These are phyloP conservation scores for Drosophila melanogaster DNA, from an alignment of 1,140 invertebrate species.

Conservation along the genomic window Release_6_plus_ISO1_MT NT_037436.4:10554001-10554500, in stretches of 20 bases:
- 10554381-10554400: not conserved
- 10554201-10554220: constrained; percentile 39
- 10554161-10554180: not conserved
- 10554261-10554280: constrained; percentile 14
- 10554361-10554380: not conserved
- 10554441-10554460: constrained; percentile 70
- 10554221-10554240: constrained; percentile 45
- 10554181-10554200: not conserved
- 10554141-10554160: not conserved
- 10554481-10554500: constrained; percentile 51
- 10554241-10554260: constrained; percentile 21
- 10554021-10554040: constrained; percentile 1
- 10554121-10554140: not conserved
- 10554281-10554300: constrained; percentile 1
- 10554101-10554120: not conserved
- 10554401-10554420: not conserved
- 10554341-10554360: not conserved
- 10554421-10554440: constrained; percentile 48
- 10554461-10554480: constrained; percentile 70
- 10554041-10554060: constrained; percentile 16
- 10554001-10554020: constrained; percentile 9
- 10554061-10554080: constrained; percentile 10
- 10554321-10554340: constrained; percentile 10
- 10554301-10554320: constrained; percentile 50
- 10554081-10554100: constrained; percentile 7